Conservation (phyloP, 2,797 vertebrate genomes). For the Chiroxiphia lanceolata region DNA sequence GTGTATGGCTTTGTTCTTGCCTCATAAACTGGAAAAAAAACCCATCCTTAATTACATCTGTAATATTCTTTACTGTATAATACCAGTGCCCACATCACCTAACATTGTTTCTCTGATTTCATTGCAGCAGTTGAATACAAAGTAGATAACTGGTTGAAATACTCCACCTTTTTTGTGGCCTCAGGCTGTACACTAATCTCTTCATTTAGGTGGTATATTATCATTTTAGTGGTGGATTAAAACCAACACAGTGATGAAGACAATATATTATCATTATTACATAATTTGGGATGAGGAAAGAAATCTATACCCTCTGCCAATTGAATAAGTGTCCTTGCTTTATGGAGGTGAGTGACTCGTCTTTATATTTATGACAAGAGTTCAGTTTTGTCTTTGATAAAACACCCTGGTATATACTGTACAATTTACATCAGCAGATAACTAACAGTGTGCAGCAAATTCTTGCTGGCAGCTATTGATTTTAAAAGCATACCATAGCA, state of each 20-base stretch:
- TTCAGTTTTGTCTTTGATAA: background rate
- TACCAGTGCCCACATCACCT: background rate
- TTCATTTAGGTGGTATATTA: background rate
- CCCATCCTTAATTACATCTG: background rate
- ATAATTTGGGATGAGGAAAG: background rate
- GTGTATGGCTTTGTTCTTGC: background rate
- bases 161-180: background rate
- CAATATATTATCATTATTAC: background rate
- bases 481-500: background rate
- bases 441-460: constrained; percentile 8
- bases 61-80: background rate
- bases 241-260: background rate
- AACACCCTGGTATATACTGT: background rate
- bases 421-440: background rate
- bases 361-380: background rate
- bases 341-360: background rate
- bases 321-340: background rate
- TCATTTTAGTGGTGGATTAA: background rate
- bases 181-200: background rate
- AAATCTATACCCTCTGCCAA: background rate
- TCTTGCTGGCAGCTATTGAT: constrained; percentile 37
- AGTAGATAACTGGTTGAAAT: background rate
- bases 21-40: background rate
- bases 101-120: background rate
- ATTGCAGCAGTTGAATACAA: background rate